These are phyloP conservation scores for Eciton burchellii DNA, from an alignment of 1,140 invertebrate species.

Conservation along the genomic window DNA sequence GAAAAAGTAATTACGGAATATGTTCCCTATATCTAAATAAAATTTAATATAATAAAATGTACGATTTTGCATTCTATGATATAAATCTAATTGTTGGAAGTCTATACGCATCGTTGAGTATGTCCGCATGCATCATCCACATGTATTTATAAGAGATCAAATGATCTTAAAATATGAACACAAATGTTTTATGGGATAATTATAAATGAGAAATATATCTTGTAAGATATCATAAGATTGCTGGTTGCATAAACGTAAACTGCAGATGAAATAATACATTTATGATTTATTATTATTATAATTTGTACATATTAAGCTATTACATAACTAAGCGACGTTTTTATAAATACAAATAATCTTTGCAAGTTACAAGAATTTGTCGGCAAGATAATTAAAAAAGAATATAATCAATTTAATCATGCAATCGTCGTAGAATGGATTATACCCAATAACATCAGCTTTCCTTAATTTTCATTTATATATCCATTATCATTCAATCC, in stretches of 20 bases:
- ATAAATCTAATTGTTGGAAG: neutral
- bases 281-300: too few species aligned
- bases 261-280: constrained; percentile 24
- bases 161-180: neutral
- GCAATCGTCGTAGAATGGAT: neutral
- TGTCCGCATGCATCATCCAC: neutral
- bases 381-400: neutral
- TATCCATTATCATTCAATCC: neutral
- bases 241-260: neutral
- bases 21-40: constrained; percentile 36
- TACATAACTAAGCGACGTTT: too few species aligned
- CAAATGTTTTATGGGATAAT: neutral
- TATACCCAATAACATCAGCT: neutral
- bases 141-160: constrained; percentile 22
- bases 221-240: constrained; percentile 6
- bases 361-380: neutral
- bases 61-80: neutral
- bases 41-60: constrained; percentile 6
- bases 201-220: constrained; percentile 3
- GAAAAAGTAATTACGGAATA: constrained; percentile 79
- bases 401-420: neutral
- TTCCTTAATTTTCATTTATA: neutral
- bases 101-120: constrained; percentile 10
- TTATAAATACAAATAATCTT: neutral
- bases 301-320: too few species aligned